Evolutionary conservation across 1,140 invertebrate genomes (phyloP), one percentile per base, ranked within the genome.

Genomic region (Penaeus vannamei): DNA sequence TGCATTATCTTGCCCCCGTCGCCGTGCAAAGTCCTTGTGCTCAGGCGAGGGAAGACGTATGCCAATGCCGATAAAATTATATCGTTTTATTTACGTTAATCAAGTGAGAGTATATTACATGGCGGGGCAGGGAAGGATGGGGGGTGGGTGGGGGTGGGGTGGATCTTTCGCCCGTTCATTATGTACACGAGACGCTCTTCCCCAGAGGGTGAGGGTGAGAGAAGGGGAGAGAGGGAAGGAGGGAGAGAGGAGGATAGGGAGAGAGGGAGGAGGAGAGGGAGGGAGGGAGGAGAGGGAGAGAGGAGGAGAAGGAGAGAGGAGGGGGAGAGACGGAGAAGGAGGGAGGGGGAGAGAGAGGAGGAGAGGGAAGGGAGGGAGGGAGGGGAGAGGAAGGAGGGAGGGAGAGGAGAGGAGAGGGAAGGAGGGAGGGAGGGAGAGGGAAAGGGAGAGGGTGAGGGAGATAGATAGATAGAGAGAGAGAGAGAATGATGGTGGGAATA

Each of bases 381-480:
- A 20, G 72, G 20, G 29, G 23, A n/a, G n/a, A n/a, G 46, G n/a
- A n/a, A 77, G 72, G n/a, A 29, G n/a, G 72, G 29, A n/a, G n/a
- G 46, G n/a, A n/a, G 29, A n/a, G n/a, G 46, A 42, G 72, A 77
- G 72, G n/a, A 29, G n/a, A n/a, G 29, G 72, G n/a, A 29, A 66
- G 64, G 5, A 61, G n/a, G 26, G 23, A 42, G 17, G 53, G 5
- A 5, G 5, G 46, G 10, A 8, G 10, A 10, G 10, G 8, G 8
- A 8, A 53, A 10, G 8, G 46, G 10, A 5, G 5, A 5, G 5
- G 36, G 26, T 36, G 26, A 26, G 20, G 12, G 20, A 29, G 72
- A 36, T n/a, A 42, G 72, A 26, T 29, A 77, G 72, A 77, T 22
- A 77, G 72, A 77, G 72, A 77, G 72, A 77, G 72, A 77, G 72